These are phyloP conservation scores for Columba livia DNA, from an alignment of 2,113 vertebrate species.

Conservation along the genomic window DNA sequence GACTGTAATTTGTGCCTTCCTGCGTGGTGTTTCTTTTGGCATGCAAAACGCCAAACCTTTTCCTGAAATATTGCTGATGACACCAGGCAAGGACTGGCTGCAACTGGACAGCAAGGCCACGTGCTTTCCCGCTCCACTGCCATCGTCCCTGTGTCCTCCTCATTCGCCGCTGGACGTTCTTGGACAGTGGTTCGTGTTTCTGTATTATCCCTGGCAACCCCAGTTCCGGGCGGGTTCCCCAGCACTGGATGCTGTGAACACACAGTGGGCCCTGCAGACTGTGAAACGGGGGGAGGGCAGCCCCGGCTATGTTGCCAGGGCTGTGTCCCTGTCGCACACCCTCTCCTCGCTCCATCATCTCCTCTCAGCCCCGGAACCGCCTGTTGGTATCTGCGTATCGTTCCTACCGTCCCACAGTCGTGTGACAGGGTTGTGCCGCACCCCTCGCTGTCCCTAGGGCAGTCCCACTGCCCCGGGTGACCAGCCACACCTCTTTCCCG, in stretches of 20 bases:
- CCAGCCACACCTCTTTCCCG: constrained; percentile 28
- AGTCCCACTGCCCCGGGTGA: not conserved
- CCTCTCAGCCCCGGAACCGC: not conserved
- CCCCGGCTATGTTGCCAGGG: not conserved
- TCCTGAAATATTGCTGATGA: constrained; percentile 58
- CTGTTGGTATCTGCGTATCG: not conserved
- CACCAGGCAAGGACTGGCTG: not conserved
- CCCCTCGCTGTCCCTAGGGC: constrained; percentile 46
- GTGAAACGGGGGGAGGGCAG: not conserved
- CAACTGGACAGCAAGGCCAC: not conserved
- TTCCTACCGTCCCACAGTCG: not conserved
- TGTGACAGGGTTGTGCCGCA: constrained; percentile 24
- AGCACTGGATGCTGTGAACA: not conserved
- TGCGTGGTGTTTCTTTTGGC: constrained; percentile 72
- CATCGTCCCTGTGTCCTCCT: constrained; percentile 14
- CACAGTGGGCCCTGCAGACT: too few relatives aligned
- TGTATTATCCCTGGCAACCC: not conserved
- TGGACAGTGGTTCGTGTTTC: not conserved
- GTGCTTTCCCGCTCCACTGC: not conserved
- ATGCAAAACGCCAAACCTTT: constrained; percentile 29
- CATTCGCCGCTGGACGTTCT: not conserved
- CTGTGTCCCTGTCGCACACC: not conserved
- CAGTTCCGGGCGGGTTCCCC: not conserved
- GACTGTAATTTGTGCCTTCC: constrained; percentile 71
- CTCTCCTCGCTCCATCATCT: not conserved